These are phyloP conservation scores for Osedax frankpressi DNA, from an alignment of 2,888 invertebrate genomes.

Conservation along the genomic window DNA sequence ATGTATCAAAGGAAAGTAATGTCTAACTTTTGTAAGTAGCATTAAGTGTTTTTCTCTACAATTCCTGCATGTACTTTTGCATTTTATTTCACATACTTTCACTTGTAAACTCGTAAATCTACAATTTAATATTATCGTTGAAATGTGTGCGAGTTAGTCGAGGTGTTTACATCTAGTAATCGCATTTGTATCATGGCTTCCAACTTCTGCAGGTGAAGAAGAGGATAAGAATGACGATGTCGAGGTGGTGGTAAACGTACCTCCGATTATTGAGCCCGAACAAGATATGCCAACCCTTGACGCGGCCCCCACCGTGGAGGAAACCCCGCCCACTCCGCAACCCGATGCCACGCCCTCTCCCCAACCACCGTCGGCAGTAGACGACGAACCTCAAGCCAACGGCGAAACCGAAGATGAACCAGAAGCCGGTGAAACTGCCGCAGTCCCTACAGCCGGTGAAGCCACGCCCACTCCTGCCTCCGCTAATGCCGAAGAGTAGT, in stretches of 20 bases:
- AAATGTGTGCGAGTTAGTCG: too few species aligned
- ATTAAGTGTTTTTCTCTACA: too few species aligned
- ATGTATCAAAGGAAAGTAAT: too few species aligned
- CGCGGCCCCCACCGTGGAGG: not conserved
- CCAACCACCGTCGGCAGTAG: not conserved
- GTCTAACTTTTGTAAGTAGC: too few species aligned
- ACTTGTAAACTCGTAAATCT: too few species aligned
- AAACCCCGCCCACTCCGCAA: not conserved
- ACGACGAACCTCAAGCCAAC: not conserved
- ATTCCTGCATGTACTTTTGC: too few species aligned
- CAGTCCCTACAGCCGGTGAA: not conserved
- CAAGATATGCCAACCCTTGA: not conserved
- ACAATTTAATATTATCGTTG: too few species aligned
- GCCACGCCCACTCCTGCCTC: too few species aligned
- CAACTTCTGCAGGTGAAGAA: not conserved
- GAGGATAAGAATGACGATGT: not conserved
- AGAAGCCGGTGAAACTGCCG: not conserved
- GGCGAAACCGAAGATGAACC: not conserved
- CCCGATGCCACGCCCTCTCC: not conserved
- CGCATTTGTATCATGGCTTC: too few species aligned
- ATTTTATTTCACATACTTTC: too few species aligned
- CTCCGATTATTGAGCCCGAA: not conserved
- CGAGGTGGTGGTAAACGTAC: not conserved
- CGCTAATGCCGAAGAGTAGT: too few species aligned
- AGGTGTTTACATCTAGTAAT: too few species aligned